Conservation (phyloP, 2,797 vertebrate species). For the Peromyscus attwateri region DNA sequence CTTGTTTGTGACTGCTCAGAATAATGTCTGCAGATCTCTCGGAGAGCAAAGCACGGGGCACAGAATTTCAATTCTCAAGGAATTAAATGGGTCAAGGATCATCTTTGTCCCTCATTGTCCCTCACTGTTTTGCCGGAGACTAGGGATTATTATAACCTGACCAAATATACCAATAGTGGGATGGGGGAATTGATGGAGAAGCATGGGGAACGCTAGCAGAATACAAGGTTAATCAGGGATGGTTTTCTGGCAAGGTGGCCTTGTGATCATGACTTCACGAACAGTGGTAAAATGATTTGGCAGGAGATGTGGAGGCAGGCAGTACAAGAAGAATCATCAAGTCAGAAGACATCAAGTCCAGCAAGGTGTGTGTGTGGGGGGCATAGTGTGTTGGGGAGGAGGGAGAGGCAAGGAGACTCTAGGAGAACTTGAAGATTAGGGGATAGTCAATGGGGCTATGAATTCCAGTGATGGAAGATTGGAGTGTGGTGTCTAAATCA, state of each 20-base stretch:
- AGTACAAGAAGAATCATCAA: neutral
- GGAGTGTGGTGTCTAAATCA: neutral
- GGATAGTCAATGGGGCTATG: neutral
- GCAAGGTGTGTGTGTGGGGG: neutral
- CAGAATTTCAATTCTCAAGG: neutral
- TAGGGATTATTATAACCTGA: neutral
- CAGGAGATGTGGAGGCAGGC: neutral
- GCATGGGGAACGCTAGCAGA: neutral
- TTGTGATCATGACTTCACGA: neutral
- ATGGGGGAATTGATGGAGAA: neutral
- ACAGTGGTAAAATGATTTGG: neutral
- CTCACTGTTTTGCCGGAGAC: neutral
- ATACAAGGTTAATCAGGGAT: neutral
- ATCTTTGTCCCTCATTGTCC: neutral
- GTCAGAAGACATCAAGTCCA: neutral
- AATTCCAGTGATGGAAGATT: neutral
- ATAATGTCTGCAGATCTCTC: neutral
- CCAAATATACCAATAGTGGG: neutral
- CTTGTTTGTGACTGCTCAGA: neutral
- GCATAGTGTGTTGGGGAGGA: rapidly evolving
- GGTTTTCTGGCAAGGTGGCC: neutral
- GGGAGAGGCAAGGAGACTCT: neutral
- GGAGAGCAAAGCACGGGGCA: neutral
- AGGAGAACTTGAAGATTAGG: neutral
- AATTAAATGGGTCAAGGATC: neutral